A percentile compares a stretch with the other conserved stretches of the same genome.
These are phyloP conservation scores for Myripristis jacobus DNA, from an alignment of 2,797 vertebrate species.

Conservation along the genomic window DNA sequence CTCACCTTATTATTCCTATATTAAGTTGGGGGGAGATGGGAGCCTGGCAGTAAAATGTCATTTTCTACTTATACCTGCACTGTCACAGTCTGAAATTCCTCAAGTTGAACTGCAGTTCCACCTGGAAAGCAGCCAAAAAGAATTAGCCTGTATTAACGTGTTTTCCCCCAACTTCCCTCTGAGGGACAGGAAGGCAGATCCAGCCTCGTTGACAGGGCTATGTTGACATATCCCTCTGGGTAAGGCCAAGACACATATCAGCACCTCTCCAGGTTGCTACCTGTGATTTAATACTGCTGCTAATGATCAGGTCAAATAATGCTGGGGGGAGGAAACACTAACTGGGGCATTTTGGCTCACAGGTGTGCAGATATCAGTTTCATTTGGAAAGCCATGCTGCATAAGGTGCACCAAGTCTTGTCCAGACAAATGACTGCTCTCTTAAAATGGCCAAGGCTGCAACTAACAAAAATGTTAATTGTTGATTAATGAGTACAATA, in stretches of 20 bases:
- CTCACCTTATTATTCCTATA: constrained; percentile 27
- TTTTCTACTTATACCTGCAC: constrained; percentile 24
- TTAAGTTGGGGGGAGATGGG: background rate
- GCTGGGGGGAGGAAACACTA: background rate
- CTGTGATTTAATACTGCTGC: constrained; percentile 41
- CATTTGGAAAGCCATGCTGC: background rate
- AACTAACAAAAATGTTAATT: no score
- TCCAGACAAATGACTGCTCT: background rate
- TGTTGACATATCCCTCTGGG: constrained; percentile 61
- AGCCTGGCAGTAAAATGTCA: constrained; percentile 16
- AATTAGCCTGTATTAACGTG: constrained; percentile 45
- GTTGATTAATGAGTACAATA: no score
- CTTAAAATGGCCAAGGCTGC: no score
- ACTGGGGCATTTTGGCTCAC: background rate
- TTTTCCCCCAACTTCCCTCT: constrained; percentile 32
- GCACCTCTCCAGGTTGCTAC: constrained; percentile 45
- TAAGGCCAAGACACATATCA: constrained; percentile 59
- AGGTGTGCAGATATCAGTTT: constrained; percentile 14
- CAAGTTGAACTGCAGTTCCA: constrained; percentile 17
- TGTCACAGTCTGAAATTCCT: constrained; percentile 31
- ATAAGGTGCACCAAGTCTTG: background rate
- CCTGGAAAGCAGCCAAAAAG: constrained; percentile 29
- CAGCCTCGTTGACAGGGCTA: constrained; percentile 56
- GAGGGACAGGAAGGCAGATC: constrained; percentile 50
- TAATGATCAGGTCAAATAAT: constrained; percentile 29